A percentile compares a stretch with the other conserved stretches of the same genome.
These are phyloP conservation scores for Erpetoichthys calabaricus DNA, from an alignment of 2,797 vertebrate genomes.

Conservation along the genomic window DNA sequence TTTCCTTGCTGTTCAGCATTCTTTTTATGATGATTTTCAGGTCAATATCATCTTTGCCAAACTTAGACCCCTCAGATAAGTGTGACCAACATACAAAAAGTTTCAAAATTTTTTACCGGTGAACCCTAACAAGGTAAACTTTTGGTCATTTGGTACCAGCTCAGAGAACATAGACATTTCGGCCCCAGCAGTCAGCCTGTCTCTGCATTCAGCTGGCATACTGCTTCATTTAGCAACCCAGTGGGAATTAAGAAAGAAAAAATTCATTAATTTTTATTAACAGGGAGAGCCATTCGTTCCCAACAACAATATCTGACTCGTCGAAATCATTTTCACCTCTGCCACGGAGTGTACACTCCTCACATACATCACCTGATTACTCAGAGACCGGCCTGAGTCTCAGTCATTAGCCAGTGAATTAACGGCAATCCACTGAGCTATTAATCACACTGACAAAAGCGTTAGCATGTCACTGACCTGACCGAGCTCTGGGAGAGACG, in stretches of 20 bases:
- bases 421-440: constrained; percentile 81
- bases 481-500: constrained; percentile 52
- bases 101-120: too few species aligned
- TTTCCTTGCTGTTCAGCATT: too few species aligned
- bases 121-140: too few species aligned
- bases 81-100: too few species aligned
- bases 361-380: constrained; percentile 96
- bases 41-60: too few species aligned
- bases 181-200: constrained; percentile 12
- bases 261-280: constrained; percentile 95
- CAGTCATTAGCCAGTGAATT: constrained; percentile 99
- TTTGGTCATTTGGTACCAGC: too few species aligned
- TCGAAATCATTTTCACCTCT: constrained; percentile 96
- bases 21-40: too few species aligned
- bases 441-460: constrained; percentile 99
- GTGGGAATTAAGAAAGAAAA: constrained; percentile 38
- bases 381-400: constrained; percentile 58
- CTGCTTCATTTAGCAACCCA: constrained; percentile 69
- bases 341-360: constrained; percentile 72
- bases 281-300: constrained; percentile 70
- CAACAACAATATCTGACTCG: constrained; percentile 79
- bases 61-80: too few species aligned
- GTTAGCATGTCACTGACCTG: constrained; percentile 66
- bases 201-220: constrained; percentile 30
- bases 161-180: too few species aligned